phyloP scores from a whole-genome alignment of 2,113 vertebrate genomes.

The Deroptyus accipitrinus region DNA sequence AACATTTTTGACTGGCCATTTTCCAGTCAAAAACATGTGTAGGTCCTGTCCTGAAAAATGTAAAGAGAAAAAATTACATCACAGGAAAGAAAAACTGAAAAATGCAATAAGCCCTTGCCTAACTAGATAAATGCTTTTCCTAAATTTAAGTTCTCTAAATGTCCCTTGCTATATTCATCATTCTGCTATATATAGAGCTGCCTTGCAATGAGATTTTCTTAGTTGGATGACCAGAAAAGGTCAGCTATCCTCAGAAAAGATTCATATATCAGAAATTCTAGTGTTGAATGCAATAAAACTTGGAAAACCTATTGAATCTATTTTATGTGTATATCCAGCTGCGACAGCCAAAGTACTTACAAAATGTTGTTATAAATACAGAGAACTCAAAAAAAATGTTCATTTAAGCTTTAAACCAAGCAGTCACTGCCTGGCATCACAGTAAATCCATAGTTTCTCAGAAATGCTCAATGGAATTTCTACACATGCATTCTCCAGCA shows the following conservation, averaged over 20 bases:
- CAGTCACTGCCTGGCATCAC: background rate
- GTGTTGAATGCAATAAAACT: background rate
- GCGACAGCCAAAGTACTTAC: background rate
- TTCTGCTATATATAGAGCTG: background rate
- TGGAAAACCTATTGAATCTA: background rate
- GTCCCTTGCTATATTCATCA: background rate
- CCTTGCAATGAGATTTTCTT: background rate
- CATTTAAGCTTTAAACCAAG: background rate
- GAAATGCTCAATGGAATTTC: background rate
- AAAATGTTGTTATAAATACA: background rate
- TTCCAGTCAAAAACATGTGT: background rate
- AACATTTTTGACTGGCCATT: background rate
- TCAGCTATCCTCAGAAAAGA: background rate
- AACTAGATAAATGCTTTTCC: background rate
- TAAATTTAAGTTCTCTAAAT: background rate
- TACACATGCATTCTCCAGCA: accelerated
- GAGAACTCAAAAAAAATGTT: background rate
- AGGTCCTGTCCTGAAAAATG: background rate
- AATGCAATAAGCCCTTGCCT: background rate
- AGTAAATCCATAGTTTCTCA: background rate
- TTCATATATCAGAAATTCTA: background rate
- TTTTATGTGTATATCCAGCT: background rate
- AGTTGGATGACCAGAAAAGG: background rate
- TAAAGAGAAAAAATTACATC: background rate
- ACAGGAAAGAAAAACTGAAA: background rate